Evolutionary conservation across 2,113 vertebrate species (phyloP), one percentile per base, ranked within the genome.

Genomic region (Daphoenositta chrysoptera): DNA sequence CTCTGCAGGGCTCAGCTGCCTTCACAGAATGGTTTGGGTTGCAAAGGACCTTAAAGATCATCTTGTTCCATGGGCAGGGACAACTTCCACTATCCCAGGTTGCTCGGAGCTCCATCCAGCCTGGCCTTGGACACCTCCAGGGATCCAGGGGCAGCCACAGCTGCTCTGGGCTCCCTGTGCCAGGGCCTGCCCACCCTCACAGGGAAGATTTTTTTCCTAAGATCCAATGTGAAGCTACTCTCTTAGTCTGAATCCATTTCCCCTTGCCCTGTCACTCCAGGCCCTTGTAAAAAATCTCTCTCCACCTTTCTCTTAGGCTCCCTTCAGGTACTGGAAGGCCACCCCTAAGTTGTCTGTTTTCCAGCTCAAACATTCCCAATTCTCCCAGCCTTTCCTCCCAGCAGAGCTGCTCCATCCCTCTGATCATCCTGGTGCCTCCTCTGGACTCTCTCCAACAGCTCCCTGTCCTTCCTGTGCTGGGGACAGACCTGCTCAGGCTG

Each of bases 161-260:
- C 30, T 60, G 2, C 45, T 53, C 33, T 82, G 57, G 57, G 65
- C 13, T 35, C 1, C 23, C 30, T 71, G 37, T 17, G 15, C 51
- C 53, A 82, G 37, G 53, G 39, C 30, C 33, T 53, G 0, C 0
- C 7, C 39, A 21, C 16, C 13, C 5, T 45, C 53, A 26, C 3
- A 68, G 24, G 10, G 30, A 12, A 53, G 28, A 11, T 6, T 16
- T 7, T 45, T 73, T 24, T 45, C 68, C 20, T 17, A 30, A 45
- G 17, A 58, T 39, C 5, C 61, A 66, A 6, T 18, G 10, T 51
- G 30, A 73, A 30, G 23, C 28, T 26, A 2, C 13, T 68, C 7
- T 33, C 9, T 30, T 7, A 11, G 23, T n/a, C 5, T 75, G 23
- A 53, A 53, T 18, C 60, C 33, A 21, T n/a, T 17, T 2, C 19